phyloP scores from a whole-genome alignment of 2,888 invertebrate species.

The Yponomeuta plumbellus region DNA sequence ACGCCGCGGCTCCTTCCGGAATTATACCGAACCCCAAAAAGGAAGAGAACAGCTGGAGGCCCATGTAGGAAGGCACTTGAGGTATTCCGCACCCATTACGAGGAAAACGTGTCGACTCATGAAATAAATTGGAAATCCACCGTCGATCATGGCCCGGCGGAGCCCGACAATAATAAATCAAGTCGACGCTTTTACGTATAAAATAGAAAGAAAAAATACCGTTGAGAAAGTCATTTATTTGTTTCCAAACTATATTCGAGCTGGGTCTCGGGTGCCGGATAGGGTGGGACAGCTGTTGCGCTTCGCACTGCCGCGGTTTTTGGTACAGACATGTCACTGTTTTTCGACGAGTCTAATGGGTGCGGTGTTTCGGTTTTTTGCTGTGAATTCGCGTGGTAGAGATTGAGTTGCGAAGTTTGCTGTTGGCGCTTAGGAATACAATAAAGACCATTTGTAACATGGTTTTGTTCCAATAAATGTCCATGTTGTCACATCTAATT shows the following conservation, averaged over 20 bases:
- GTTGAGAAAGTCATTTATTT: slow-evolving; percentile 63
- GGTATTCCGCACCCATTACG: slow-evolving; percentile 36
- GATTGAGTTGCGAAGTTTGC: too few species aligned
- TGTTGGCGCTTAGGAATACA: too few species aligned
- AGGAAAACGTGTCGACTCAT: slow-evolving; percentile 59
- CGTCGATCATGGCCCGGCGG: slow-evolving; percentile 65
- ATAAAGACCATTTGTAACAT: too few species aligned
- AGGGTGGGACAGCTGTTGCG: neutral
- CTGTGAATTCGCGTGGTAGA: too few species aligned
- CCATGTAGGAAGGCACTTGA: neutral
- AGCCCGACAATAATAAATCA: slow-evolving; percentile 63
- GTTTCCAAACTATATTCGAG: slow-evolving; percentile 69
- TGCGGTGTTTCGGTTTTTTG: too few species aligned
- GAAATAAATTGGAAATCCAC: slow-evolving; percentile 69
- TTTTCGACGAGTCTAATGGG: too few species aligned
- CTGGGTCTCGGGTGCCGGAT: slow-evolving; percentile 28
- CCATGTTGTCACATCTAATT: too few species aligned
- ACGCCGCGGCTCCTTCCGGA: neutral
- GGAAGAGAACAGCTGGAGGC: neutral
- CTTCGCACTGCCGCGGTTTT: neutral
- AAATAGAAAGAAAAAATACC: slow-evolving; percentile 53
- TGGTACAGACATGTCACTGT: too few species aligned
- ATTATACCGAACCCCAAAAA: neutral
- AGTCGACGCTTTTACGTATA: slow-evolving; percentile 61
- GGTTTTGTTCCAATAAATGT: too few species aligned